Evolutionary conservation across 2,113 vertebrate species (phyloP).

Genomic region (Solea senegalensis): DNA sequence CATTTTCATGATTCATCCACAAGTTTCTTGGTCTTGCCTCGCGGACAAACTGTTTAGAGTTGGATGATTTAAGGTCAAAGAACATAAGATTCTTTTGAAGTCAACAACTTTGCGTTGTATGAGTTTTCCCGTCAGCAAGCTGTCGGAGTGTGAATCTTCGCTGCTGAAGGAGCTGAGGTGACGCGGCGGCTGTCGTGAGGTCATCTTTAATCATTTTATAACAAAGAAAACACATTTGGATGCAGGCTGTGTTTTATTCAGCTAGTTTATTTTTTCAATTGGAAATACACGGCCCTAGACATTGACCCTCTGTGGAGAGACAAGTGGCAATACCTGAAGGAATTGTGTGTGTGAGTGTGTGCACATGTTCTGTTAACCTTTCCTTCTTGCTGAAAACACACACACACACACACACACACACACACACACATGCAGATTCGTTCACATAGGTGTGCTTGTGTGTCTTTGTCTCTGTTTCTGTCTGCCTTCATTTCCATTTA

Average conservation of each 20-base stretch:
- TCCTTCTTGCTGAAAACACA: constrained; percentile 20
- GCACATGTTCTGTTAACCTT: constrained; percentile 3
- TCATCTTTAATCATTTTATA: constrained; percentile 31
- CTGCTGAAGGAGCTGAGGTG: not conserved
- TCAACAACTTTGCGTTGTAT: too few relatives aligned
- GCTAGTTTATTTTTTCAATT: constrained; percentile 10
- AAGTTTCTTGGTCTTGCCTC: too few relatives aligned
- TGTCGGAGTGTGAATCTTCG: not conserved
- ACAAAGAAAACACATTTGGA: constrained; percentile 13
- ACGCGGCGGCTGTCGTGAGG: not conserved
- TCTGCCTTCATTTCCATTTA: constrained; percentile 53
- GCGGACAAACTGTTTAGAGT: too few relatives aligned
- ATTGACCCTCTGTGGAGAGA: constrained; percentile 24
- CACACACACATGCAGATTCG: not conserved
- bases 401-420: constrained; percentile 20
- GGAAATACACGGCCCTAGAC: constrained; percentile 35
- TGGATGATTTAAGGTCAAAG: too few relatives aligned
- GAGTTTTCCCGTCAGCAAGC: too few relatives aligned
- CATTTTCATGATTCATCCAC: too few relatives aligned
- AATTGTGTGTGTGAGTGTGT: constrained; percentile 3
- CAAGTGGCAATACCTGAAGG: constrained; percentile 50
- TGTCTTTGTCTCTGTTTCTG: constrained; percentile 57
- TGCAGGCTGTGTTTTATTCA: constrained; percentile 3
- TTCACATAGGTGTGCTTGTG: not conserved
- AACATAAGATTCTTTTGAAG: too few relatives aligned